Conservation (phyloP, 2,888 invertebrate genomes). For the Cephus sareptanus region DNA sequence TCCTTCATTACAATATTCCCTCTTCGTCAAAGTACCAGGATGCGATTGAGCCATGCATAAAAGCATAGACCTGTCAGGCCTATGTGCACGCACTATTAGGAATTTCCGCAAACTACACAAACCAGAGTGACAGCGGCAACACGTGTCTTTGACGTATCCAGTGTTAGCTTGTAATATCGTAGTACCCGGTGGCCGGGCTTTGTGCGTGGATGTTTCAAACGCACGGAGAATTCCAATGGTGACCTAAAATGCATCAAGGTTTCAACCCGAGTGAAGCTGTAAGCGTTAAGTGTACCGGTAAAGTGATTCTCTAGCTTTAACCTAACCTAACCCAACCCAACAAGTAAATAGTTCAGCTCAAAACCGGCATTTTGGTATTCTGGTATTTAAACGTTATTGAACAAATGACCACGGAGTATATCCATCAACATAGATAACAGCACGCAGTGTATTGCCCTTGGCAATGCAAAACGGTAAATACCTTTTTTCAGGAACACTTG, state of each 20-base stretch:
- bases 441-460: not conserved
- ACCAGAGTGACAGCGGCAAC: slow-evolving; percentile 26
- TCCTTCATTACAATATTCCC: not conserved
- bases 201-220: not conserved
- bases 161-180: not conserved
- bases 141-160: slow-evolving; percentile 43
- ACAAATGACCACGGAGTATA: not conserved
- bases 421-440: not conserved
- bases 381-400: not conserved
- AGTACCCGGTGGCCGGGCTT: not conserved
- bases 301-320: not conserved
- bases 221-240: not conserved
- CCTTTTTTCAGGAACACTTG: not conserved
- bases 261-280: not conserved
- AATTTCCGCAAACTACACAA: slow-evolving; percentile 36
- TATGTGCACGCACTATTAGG: slow-evolving; percentile 29
- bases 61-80: not conserved
- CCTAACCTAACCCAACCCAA: not conserved
- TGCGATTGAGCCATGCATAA: not conserved
- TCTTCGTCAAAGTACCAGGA: not conserved
- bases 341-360: not conserved
- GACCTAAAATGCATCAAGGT: not conserved
- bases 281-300: not conserved
- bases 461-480: not conserved
- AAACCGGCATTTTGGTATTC: not conserved